These are phyloP conservation scores for Andrena fulva DNA, from an alignment of 2,888 invertebrate species.

Conservation along the genomic window DNA sequence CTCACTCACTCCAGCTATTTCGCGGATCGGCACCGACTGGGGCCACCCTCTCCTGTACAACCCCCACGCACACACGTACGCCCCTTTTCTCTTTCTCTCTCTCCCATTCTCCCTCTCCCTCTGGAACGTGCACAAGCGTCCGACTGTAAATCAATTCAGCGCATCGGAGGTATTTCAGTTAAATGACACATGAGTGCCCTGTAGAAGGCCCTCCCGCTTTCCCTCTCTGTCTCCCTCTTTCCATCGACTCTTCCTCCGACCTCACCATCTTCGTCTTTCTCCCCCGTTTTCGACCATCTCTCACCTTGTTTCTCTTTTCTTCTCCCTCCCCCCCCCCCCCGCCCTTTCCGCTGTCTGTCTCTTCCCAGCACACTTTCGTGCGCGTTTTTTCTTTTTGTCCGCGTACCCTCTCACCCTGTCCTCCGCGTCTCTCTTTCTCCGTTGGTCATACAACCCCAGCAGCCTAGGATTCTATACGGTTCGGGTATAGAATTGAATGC, in stretches of 20 bases:
- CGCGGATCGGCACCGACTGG: slow-evolving; percentile 68
- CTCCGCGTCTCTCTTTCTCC: background rate
- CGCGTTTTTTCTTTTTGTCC: slow-evolving; percentile 2
- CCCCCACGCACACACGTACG: slow-evolving; percentile 14
- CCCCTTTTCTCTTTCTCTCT: background rate
- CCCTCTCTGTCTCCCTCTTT: slow-evolving; percentile 18
- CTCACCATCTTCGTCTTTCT: background rate
- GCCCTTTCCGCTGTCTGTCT: background rate
- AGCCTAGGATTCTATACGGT: slow-evolving; percentile 57
- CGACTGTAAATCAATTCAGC: slow-evolving; percentile 82
- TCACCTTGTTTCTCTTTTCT: slow-evolving; percentile 16
- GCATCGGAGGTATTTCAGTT: slow-evolving; percentile 83
- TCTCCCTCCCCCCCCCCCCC: background rate
- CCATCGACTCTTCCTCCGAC: background rate
- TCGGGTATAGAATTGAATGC: slow-evolving; percentile 79
- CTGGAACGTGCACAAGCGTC: slow-evolving; percentile 38
- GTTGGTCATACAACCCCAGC: slow-evolving; percentile 51
- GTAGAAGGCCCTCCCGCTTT: slow-evolving; percentile 36
- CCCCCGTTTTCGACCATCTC: background rate
- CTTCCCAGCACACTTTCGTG: background rate
- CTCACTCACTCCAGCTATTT: slow-evolving; percentile 66
- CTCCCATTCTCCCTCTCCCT: too few species aligned
- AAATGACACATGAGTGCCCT: slow-evolving; percentile 80
- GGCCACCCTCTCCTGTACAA: slow-evolving; percentile 32
- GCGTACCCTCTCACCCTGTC: background rate